Base-by-base conservation (phyloP, 2,888 invertebrate genomes). In the Dasysyrphus tricinctus region DNA sequence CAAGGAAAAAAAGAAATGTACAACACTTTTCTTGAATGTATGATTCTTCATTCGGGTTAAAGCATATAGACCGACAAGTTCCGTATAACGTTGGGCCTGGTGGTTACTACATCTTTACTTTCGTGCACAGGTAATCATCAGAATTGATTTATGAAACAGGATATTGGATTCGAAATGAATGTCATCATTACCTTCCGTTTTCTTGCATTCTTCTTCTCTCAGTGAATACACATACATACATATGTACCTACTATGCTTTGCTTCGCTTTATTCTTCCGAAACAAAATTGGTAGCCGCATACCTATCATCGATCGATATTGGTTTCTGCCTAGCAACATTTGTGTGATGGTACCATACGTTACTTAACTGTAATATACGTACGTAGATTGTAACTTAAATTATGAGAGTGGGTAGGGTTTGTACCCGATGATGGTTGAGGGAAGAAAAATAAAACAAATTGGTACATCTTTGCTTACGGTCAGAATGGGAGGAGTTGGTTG, bases 131-230 rank as follows among this genome's bases (percentile, higher is more conserved):
- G 88, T 88, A 88, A 88, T 87, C 87, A 80, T 80, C 54, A 69
- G 80, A 88, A 88, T 88, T 88, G 88, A 88, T 88, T 88, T 88
- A 88, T 88, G 88, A 85, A 87, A 88, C 85, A 88, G 88, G 88
- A 88, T 88, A 88, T 88, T 88, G 87, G 87, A 87, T 88, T 88
- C 82, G 84, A 88, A 88, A 88, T 88, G 87, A 88, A 88, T 88
- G 88, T 88, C 88, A 87, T 88, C 88, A 87, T 88, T 88, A 88
- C 85, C 84, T 88, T 88, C 88, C 88, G 87, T 87, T 88, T 80
- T 84, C 67, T 63, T 80, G 73, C 51, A 74, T 73, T 77, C 49
- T 51, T 39, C 42, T 67, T 32, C 39, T 49, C 14, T 39, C 12
- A 9, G 44, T n/a, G 34, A 57, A n/a, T 34, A 57, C 16, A 3